Base-by-base conservation (phyloP, 2,888 invertebrate species). In the Netelia virgata region DNA sequence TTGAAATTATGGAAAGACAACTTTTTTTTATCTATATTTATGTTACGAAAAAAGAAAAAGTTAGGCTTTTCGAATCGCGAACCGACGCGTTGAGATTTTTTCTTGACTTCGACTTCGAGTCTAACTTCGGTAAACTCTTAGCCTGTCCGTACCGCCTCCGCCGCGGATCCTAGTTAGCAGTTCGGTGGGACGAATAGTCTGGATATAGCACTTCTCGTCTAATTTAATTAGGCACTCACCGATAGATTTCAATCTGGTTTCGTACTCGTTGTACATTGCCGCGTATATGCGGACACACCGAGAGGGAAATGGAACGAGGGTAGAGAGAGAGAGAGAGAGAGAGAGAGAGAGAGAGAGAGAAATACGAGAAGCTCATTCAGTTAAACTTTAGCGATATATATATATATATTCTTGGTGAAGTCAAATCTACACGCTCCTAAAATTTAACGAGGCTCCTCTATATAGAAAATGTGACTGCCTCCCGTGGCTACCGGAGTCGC, bases 401-500 rank as follows among this genome's bases (percentile, higher is more conserved):
- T 64, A 63, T 28, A 28, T 28, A 28, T 64, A 63, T 73, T 47
- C 81, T 77, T 69, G 18, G 47, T 43, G 50, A 59, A 66, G 77
- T 74, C 78, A 87, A 87, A 87, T 89, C 86, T 88, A 87, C 89
- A 87, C 88, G 87, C 86, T 88, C 87, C 90, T 87, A 86, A 90
- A 90, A 89, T 89, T 90, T 90, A 90, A 90, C 90, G 89, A 89
- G 88, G 88, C 84, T 88, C n/a, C n/a, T 86, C 85, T 85, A 68
- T 78, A 85, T 83, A 86, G 76, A 83, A 79, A 80, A 10, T 70
- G 55, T 16, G 55, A 55, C 28, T 68, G 47, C 36, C 63, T 43
- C 50, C 41, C 61, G 18, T 59, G 72, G 76, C 61, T 80, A 61
- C 69, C 16, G 43, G 18, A 9, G 23, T 82, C 74, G 14, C 23